phyloP scores from a whole-genome alignment of 2,113 vertebrate genomes.

The Triplophysa dalaica region DNA sequence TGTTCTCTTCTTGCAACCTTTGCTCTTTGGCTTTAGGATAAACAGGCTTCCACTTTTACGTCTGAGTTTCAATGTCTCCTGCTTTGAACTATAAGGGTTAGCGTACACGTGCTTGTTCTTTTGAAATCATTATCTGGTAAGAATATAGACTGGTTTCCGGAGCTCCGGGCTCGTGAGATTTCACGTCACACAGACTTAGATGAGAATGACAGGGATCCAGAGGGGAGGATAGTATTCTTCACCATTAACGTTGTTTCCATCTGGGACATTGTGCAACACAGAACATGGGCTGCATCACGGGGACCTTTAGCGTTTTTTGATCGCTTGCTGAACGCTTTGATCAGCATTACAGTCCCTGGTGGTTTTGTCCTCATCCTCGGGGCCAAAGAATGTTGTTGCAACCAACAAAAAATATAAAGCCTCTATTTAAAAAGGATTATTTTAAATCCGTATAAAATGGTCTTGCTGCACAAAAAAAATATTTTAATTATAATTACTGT shows the following conservation, averaged over 20 bases:
- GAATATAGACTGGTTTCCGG: constrained; percentile 47
- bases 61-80: constrained; percentile 43
- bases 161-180: constrained; percentile 38
- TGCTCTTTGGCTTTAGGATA: not conserved
- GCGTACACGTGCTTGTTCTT: constrained; percentile 32
- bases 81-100: constrained; percentile 36
- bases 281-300: constrained; percentile 29
- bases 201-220: constrained; percentile 48
- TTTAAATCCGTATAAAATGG: not conserved
- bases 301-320: constrained; percentile 42
- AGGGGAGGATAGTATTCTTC: constrained; percentile 21
- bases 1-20: not conserved
- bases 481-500: constrained; percentile 33
- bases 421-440: not conserved
- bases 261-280: constrained; percentile 26
- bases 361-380: constrained; percentile 42
- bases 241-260: constrained; percentile 41
- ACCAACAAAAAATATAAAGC: not conserved
- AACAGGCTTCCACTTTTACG: not conserved
- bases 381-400: constrained; percentile 32
- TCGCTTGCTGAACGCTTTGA: constrained; percentile 54
- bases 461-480: constrained; percentile 9
- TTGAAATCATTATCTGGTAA: constrained; percentile 60
- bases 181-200: constrained; percentile 31
- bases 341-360: constrained; percentile 50